Evolutionary conservation across 2,113 vertebrate genomes (phyloP), one percentile per base, ranked within the genome.

Genomic region (Rostratula benghalensis): DNA sequence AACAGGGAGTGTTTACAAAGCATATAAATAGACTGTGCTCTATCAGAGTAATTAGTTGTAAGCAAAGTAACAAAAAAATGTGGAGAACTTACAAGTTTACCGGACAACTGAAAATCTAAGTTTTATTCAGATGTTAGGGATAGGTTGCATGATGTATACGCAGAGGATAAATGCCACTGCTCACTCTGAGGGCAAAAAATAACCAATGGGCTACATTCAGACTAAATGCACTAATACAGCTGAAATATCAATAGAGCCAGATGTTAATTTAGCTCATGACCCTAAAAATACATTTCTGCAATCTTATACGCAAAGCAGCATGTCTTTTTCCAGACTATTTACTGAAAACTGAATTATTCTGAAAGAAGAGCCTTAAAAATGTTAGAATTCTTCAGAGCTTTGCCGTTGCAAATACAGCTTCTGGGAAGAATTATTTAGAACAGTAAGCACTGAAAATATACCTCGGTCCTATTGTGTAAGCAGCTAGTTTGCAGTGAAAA

Each of bases 1-100:
- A 82, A 87, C 31, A 71, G 30, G 10, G 43, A 75, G 2, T 94
- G 88, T 96, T 96, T 96, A 95, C 83, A 92, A 78, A 95, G 53
- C 24, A 43, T 61, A 96, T 84, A 95, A 94, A 94, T 95, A 96
- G 90, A 43, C 74, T 46, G 39, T 50, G 37, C 64, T 92, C 14
- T 51, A 59, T 83, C 83, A 86, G 68, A 94, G 60, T 74, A 93
- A 96, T 92, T 90, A 94, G 39, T 23, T 92, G 45, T 65, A 94
- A 96, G 83, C 92, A 90, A 86, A 95, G 33, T 39, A 59, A 64
- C n/a, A 70, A 81, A 88, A 95, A 95, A 89, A 89, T 9, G 31
- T 46, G 14, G 25, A 73, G 41, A 78, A 81, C 37, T 65, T 64
- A 53, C 8, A 83, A 67, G 31, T 23, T 33, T 20, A 22, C 39